Evolutionary conservation across 1,140 invertebrate species (phyloP).

Genomic region (Nasonia longicornis): DNA sequence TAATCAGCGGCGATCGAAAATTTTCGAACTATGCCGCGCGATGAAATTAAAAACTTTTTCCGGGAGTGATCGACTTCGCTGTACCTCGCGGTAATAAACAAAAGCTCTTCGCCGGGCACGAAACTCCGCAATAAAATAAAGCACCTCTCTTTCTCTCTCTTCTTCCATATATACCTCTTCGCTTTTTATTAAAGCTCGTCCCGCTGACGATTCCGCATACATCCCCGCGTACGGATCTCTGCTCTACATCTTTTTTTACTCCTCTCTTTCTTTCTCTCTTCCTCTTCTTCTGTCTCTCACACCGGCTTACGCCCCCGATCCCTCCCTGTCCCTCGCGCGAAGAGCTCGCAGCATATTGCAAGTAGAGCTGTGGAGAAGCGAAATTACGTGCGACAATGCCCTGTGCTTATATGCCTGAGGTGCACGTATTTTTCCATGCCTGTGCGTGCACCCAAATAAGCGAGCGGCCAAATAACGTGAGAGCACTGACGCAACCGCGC

Average conservation of each 20-base stretch:
- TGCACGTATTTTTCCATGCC: constrained; percentile 37
- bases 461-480: constrained; percentile 29
- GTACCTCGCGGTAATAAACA: neutral
- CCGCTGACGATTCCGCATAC: neutral
- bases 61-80: no score
- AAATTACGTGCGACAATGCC: constrained; percentile 10
- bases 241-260: neutral
- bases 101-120: neutral
- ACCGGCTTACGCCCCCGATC: neutral
- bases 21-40: no score
- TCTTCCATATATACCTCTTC: constrained; percentile 13
- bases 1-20: neutral
- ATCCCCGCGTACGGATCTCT: neutral
- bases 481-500: constrained; percentile 4
- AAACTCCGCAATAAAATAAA: constrained; percentile 27
- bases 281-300: neutral
- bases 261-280: neutral
- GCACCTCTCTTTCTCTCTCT: constrained; percentile 42
- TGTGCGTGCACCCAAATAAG: constrained; percentile 41
- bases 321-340: neutral
- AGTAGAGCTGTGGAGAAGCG: neutral
- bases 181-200: constrained; percentile 4
- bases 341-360: neutral
- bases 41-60: no score
- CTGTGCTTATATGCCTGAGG: constrained; percentile 29